Evolutionary conservation across 2,888 invertebrate genomes (phyloP).

Genomic region (Drosophila tanythrix): DNA sequence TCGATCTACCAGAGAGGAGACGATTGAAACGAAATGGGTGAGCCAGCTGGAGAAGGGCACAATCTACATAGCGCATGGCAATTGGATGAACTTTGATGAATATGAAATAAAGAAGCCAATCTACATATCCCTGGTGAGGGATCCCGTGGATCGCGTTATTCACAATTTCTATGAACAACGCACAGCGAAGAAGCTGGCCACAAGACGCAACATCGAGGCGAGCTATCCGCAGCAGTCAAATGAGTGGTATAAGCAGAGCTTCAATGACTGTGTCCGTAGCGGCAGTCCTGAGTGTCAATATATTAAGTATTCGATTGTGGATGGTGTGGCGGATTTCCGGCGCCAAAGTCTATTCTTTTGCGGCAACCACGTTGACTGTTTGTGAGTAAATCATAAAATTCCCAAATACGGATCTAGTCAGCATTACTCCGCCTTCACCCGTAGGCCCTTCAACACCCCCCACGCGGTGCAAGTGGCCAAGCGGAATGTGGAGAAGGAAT

Average conservation of each 20-base stretch:
- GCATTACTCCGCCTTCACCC: background rate
- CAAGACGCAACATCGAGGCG: constrained; percentile 88
- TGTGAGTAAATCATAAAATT: constrained; percentile 86
- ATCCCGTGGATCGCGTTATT: constrained; percentile 94
- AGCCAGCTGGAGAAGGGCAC: constrained; percentile 91
- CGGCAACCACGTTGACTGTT: constrained; percentile 92
- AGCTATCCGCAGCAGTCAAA: constrained; percentile 88
- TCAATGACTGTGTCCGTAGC: constrained; percentile 92
- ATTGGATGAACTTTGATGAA: constrained; percentile 93
- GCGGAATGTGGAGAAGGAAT: constrained; percentile 92
- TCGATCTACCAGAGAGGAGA: constrained; percentile 89
- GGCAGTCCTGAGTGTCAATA: constrained; percentile 93
- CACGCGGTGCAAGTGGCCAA: constrained; percentile 93
- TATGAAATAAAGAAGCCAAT: constrained; percentile 91
- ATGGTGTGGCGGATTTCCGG: constrained; percentile 92
- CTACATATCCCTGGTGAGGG: constrained; percentile 94
- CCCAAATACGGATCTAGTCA: background rate
- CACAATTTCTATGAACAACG: constrained; percentile 95
- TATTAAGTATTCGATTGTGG: constrained; percentile 90
- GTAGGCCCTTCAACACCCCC: constrained; percentile 93
- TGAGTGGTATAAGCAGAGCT: constrained; percentile 87
- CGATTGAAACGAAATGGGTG: constrained; percentile 88
- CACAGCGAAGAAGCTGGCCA: constrained; percentile 88
- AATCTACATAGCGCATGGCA: constrained; percentile 94
- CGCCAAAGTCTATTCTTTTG: constrained; percentile 95